These are phyloP conservation scores for Rhynchophorus ferrugineus DNA, from an alignment of 1,140 invertebrate genomes.

Conservation along the genomic window DNA sequence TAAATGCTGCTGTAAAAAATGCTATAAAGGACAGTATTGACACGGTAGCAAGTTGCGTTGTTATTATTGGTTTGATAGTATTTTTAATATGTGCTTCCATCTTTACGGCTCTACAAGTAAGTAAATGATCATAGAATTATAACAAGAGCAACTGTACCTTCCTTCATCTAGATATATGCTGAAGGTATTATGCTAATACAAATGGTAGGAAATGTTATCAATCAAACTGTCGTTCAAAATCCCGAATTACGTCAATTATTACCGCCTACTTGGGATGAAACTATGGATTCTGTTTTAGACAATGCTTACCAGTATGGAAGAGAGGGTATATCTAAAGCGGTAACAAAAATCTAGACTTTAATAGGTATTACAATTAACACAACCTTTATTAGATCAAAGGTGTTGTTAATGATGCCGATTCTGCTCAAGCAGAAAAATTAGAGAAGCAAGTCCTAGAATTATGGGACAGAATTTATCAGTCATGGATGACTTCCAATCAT, in stretches of 20 bases:
- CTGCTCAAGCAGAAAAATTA: conserved; percentile 71
- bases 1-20: conserved; percentile 43
- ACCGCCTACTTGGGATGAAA: conserved; percentile 67
- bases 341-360: no score
- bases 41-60: conserved; percentile 49
- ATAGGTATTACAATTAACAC: no score
- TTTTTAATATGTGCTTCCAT: conserved; percentile 48
- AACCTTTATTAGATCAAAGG: conserved; percentile 60
- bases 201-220: conserved; percentile 80
- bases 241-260: conserved; percentile 71
- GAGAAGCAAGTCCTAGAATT: conserved; percentile 88
- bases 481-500: conserved; percentile 70
- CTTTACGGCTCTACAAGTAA: conserved; percentile 51
- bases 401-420: conserved; percentile 73
- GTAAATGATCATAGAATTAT: conserved; percentile 7
- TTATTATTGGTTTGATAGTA: conserved; percentile 50
- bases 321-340: conserved; percentile 73
- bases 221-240: conserved; percentile 81
- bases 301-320: conserved; percentile 88
- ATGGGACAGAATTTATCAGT: conserved; percentile 88
- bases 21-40: conserved; percentile 49
- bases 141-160: neutral
- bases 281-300: conserved; percentile 79
- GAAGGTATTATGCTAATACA: conserved; percentile 91
- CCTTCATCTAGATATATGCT: conserved; percentile 72